These are phyloP conservation scores for Macaria notata DNA, from an alignment of 2,888 invertebrate species.

Conservation along the genomic window DNA sequence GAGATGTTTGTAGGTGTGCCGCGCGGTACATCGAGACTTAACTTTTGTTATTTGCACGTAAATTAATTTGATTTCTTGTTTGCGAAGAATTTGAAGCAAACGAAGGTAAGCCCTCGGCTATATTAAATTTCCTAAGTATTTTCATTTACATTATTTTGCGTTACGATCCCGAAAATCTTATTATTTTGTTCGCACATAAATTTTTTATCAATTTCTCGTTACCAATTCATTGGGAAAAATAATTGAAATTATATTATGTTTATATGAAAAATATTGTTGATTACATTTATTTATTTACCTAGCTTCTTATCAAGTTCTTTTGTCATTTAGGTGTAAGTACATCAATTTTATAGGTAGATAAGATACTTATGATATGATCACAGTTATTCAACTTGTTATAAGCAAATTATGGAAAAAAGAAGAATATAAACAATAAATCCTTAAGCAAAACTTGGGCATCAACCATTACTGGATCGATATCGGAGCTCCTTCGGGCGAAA, in stretches of 20 bases:
- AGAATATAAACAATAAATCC: too few species aligned
- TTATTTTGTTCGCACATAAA: conserved; percentile 24
- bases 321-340: too few species aligned
- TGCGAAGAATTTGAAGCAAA: conserved; percentile 30
- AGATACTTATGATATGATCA: too few species aligned
- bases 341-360: too few species aligned
- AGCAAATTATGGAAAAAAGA: too few species aligned
- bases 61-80: conserved; percentile 32
- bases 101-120: conserved; percentile 28
- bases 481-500: conserved; percentile 38
- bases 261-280: too few species aligned
- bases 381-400: too few species aligned
- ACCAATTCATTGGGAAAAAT: too few species aligned
- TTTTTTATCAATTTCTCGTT: conserved; percentile 21
- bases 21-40: conserved; percentile 3
- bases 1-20: background rate
- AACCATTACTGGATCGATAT: conserved; percentile 45
- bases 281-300: too few species aligned
- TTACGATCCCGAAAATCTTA: conserved; percentile 26
- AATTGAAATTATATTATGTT: too few species aligned
- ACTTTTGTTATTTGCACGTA: conserved; percentile 25
- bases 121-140: conserved; percentile 36
- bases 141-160: conserved; percentile 33
- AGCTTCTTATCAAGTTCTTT: too few species aligned
- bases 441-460: too few species aligned